Evolutionary conservation across 1,140 invertebrate species (phyloP), one percentile per base, ranked within the genome.

Genomic region (Mamestra configurata): DNA sequence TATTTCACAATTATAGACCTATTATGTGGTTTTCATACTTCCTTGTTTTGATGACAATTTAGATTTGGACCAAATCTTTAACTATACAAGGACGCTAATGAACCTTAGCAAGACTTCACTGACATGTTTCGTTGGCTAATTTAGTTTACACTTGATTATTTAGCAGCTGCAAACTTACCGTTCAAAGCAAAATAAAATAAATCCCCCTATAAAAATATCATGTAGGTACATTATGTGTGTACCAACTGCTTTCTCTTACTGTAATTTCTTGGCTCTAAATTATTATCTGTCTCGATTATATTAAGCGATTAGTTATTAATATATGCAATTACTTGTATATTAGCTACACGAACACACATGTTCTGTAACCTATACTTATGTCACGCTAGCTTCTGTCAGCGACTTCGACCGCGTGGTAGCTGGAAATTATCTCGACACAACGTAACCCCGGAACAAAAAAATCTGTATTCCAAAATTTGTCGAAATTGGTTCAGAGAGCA

Each of bases 1-100:
- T 57, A 57, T 73, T 55, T 73, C 11, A 37, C 49, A 73, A 73
- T 73, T 73, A 57, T 73, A 57, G 49, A n/a, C 22, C 46, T 53
- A n/a, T 71, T 71, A 24, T 53, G 13, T 11, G 0, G 24, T 37
- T 7, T 6, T 61, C 1, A 7, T 71, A 35, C 46, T 71, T 51
- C 68, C 22, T 71, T 71, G 27, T 71, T 71, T 53, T 71, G 27
- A 35, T 61, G 27, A 61, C 24, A 27, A 18, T 57, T 57, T 24
- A 11, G 18, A 22, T 3, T 22, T 55, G 20, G 51, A 22, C 20
- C 51, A 1, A 22, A 24, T 57, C 13, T 24, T 57, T 22, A 24
- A 18, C 22, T 11, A 15, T 18, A 13, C 10, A 55, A 55, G 20
- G 2, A 5, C n/a, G 4, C 10, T 4, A 22, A 27, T 13, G n/a